Conservation (phyloP, 2,888 invertebrate species). For the Syritta pipiens region DNA sequence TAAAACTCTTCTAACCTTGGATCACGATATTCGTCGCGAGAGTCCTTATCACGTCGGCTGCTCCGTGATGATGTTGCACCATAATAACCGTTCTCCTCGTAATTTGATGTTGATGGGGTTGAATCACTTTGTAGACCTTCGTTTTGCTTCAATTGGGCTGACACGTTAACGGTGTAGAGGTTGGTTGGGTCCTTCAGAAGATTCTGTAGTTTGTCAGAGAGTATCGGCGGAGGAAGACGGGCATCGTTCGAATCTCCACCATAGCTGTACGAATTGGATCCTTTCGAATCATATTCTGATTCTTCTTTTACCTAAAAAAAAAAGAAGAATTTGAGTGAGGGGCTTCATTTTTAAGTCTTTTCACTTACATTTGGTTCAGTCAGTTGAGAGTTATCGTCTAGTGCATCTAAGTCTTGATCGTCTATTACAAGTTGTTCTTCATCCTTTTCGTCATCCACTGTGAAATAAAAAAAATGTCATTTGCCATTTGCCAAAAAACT, state of each 20-base stretch:
- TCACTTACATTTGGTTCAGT: conserved; percentile 19
- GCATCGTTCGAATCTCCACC: conserved; percentile 17
- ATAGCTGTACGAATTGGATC: neutral
- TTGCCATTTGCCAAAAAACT: neutral
- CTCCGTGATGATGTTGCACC: neutral
- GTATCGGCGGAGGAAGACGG: conserved; percentile 39
- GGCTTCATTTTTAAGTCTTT: neutral
- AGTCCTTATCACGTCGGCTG: conserved; percentile 21
- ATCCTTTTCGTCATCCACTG: conserved; percentile 82
- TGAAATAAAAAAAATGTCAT: neutral
- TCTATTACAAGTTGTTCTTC: conserved; percentile 80
- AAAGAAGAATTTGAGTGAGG: neutral
- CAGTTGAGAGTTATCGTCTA: conserved; percentile 60
- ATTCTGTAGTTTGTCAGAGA: conserved; percentile 27
- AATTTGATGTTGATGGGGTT: neutral
- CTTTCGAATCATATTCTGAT: conserved; percentile 39
- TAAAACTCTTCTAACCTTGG: no score
- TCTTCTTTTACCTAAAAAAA: conserved; percentile 26
- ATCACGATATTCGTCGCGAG: conserved; percentile 43
- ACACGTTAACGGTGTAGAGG: conserved; percentile 13
- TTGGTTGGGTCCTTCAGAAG: conserved; percentile 44
- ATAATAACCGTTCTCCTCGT: conserved; percentile 38
- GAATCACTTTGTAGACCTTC: conserved; percentile 9
- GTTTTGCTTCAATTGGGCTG: conserved; percentile 16
- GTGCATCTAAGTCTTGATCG: conserved; percentile 78